Evolutionary conservation across 1,140 invertebrate species (phyloP).

Genomic region (Brachystomella parvula): DNA sequence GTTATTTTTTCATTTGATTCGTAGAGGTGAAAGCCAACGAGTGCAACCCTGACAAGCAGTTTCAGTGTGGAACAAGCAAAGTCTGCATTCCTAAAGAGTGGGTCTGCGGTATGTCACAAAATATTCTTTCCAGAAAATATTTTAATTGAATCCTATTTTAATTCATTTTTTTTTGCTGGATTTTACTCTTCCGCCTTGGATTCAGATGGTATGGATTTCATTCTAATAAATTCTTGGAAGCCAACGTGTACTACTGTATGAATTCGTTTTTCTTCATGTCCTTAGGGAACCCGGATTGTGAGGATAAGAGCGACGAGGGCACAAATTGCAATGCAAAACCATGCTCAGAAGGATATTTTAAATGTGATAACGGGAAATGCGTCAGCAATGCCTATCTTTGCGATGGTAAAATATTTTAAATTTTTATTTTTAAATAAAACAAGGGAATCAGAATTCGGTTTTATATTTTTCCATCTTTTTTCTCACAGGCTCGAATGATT

Average conservation of each 20-base stretch:
- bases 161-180: background rate
- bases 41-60: conserved; percentile 80
- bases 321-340: conserved; percentile 58
- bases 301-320: conserved; percentile 71
- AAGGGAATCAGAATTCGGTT: too few relatives aligned
- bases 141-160: background rate
- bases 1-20: too few relatives aligned
- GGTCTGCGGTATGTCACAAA: conserved; percentile 45
- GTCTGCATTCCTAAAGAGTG: conserved; percentile 81
- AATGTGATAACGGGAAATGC: conserved; percentile 79
- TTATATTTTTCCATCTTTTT: too few relatives aligned
- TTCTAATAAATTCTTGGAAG: background rate
- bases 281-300: conserved; percentile 24
- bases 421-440: background rate
- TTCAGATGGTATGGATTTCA: background rate
- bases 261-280: background rate
- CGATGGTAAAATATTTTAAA: conserved; percentile 78
- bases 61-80: conserved; percentile 52
- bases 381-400: conserved; percentile 91
- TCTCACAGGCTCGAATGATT: conserved; percentile 48
- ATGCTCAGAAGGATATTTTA: conserved; percentile 59
- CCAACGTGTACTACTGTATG: too few relatives aligned
- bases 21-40: conserved; percentile 55
- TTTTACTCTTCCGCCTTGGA: background rate
- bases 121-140: conserved; percentile 48